A percentile compares a stretch with the other conserved stretches of the same genome.
Conservation (phyloP, 2,888 invertebrate genomes). For the Drosophila sordidapex region DNA sequence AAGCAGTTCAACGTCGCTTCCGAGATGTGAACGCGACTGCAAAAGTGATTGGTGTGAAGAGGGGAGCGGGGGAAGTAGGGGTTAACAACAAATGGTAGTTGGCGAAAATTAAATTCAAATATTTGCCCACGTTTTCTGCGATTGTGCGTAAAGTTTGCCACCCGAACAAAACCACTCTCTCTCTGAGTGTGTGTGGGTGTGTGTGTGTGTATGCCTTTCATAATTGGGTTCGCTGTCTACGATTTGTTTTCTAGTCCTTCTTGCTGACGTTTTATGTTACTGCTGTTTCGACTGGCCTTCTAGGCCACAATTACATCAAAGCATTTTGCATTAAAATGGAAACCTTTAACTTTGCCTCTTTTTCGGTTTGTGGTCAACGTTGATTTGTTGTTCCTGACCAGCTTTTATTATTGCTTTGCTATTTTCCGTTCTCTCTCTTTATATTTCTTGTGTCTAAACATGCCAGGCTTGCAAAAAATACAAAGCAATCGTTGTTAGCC, state of each 20-base stretch:
- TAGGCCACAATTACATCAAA: slow-evolving; percentile 78
- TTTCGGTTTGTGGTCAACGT: slow-evolving; percentile 46
- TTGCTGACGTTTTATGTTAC: slow-evolving; percentile 13
- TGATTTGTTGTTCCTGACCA: slow-evolving; percentile 21
- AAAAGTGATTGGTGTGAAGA: neutral
- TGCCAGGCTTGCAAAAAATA: slow-evolving; percentile 64
- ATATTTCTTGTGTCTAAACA: slow-evolving; percentile 55
- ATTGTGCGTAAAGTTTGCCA: slow-evolving; percentile 58
- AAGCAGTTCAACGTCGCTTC: slow-evolving; percentile 94
- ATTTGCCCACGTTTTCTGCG: slow-evolving; percentile 67
- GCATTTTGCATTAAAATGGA: slow-evolving; percentile 67
- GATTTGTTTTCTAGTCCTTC: slow-evolving; percentile 36
- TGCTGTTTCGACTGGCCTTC: slow-evolving; percentile 33
- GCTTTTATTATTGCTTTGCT: slow-evolving; percentile 23
- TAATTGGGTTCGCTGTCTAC: slow-evolving; percentile 63
- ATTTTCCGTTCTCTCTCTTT: slow-evolving; percentile 10
- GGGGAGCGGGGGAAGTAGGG: neutral
- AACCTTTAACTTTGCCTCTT: slow-evolving; percentile 58
- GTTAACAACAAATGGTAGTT: slow-evolving; percentile 53
- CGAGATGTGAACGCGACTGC: slow-evolving; percentile 97
- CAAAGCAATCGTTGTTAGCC: slow-evolving; percentile 57
- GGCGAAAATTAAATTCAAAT: slow-evolving; percentile 78
- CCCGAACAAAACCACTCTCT: slow-evolving; percentile 8
- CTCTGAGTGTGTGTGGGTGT: slow-evolving; percentile 1
- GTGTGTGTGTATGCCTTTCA: slow-evolving; percentile 45